phyloP scores from a whole-genome alignment of 2,797 vertebrate species.

The Hozukius guyotensis region DNA sequence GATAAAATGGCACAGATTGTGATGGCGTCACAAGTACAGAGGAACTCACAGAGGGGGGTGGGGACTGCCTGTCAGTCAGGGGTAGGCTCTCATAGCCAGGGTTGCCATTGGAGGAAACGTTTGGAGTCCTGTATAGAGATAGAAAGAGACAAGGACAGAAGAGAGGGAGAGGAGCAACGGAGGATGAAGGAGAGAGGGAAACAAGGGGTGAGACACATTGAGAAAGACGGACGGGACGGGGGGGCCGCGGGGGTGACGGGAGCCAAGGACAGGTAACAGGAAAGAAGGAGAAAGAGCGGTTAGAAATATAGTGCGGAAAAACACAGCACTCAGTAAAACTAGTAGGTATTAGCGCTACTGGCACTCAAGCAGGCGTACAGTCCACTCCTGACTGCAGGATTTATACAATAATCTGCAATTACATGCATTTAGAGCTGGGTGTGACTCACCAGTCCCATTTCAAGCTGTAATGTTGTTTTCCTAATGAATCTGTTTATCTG shows the following conservation, averaged over 20 bases:
- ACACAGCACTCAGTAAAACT: slow-evolving; percentile 56
- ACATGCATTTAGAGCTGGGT: slow-evolving; percentile 50
- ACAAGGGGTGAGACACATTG: slow-evolving; percentile 72
- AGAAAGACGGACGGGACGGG: slow-evolving; percentile 66
- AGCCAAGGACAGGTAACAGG: slow-evolving; percentile 75
- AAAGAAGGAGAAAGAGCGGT: slow-evolving; percentile 76
- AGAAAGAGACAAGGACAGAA: slow-evolving; percentile 80
- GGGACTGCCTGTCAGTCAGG: slow-evolving; percentile 88
- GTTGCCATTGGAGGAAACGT: slow-evolving; percentile 98
- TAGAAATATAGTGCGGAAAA: slow-evolving; percentile 75
- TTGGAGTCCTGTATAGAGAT: slow-evolving; percentile 92
- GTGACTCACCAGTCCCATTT: slow-evolving; percentile 47
- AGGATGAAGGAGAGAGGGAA: slow-evolving; percentile 68
- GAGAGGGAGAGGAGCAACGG: slow-evolving; percentile 56
- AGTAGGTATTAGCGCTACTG: slow-evolving; percentile 44
- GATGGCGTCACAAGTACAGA: slow-evolving; percentile 83
- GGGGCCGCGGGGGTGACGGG: slow-evolving; percentile 58
- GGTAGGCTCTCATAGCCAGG: slow-evolving; percentile 94
- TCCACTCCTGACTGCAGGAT: slow-evolving; percentile 65
- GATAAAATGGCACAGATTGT: slow-evolving; percentile 74
- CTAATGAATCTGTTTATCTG: slow-evolving; percentile 58
- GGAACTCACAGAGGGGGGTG: slow-evolving; percentile 90
- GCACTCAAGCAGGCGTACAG: slow-evolving; percentile 45
- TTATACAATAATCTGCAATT: slow-evolving; percentile 56
- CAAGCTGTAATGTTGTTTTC: slow-evolving; percentile 25